Percentiles rank a stretch among this genome's conserved stretches.
phyloP scores from a whole-genome alignment of 1,140 invertebrate species.

The Dendroctonus ponderosae region DNA sequence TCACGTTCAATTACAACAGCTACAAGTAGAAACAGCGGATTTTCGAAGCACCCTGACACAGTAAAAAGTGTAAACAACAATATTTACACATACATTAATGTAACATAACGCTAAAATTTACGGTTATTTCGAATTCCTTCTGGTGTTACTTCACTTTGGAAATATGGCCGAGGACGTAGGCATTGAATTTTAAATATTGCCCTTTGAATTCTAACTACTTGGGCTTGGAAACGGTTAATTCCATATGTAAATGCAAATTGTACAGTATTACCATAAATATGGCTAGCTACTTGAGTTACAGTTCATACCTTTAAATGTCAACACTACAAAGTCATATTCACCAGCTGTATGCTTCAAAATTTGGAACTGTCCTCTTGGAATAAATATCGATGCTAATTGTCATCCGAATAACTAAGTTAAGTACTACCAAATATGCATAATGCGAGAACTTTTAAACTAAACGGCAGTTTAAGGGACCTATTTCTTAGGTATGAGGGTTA shows the following conservation, averaged over 20 bases:
- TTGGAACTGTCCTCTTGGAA: too few species aligned
- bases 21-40: background rate
- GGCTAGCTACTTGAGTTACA: too few species aligned
- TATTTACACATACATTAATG: constrained; percentile 3
- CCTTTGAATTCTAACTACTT: constrained; percentile 4
- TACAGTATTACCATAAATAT: too few species aligned
- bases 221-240: constrained; percentile 2
- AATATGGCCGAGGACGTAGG: background rate
- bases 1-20: background rate
- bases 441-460: too few species aligned
- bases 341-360: too few species aligned
- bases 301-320: too few species aligned
- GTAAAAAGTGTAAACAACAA: constrained; percentile 1
- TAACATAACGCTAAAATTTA: constrained; percentile 2
- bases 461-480: too few species aligned
- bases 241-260: background rate
- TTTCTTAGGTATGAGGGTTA: too few species aligned
- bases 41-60: background rate
- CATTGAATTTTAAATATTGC: constrained; percentile 2
- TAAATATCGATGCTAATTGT: too few species aligned
- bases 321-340: too few species aligned
- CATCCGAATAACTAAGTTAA: too few species aligned
- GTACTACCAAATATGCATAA: too few species aligned
- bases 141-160: constrained; percentile 1
- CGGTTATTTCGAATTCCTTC: constrained; percentile 6